Base-by-base conservation (phyloP, 2,888 invertebrate species). In the Rapana venosa region DNA sequence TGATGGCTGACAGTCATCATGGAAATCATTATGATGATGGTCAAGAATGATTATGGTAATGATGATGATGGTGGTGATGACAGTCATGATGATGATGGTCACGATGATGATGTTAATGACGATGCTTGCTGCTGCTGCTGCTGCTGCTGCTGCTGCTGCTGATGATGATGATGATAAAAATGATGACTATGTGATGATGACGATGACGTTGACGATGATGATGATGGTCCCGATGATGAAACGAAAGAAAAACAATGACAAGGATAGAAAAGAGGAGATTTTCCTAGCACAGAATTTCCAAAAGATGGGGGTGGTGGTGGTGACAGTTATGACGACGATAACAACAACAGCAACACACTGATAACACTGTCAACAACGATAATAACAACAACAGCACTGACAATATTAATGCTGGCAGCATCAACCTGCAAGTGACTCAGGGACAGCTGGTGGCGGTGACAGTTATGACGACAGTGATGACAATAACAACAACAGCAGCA, bases 11-110 rank as follows among this genome's bases (percentile, higher is more conserved):
- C 26, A 84, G 22, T 30, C 22, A 22, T 36, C 30, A 58, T 61
- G 58, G n/a, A 17, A 30, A 85, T 61, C 58, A 58, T 30, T 58
- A 58, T 58, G 85, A 58, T n/a, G 85, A 85, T 58, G 56, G 85
- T 58, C n/a, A 30, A 85, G n/a, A 30, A 85, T n/a, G 85, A 30
- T 30, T 58, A n/a, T n/a, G 66, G 66, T 66, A 66, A 87, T 66
- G 35, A 66, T 47, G 86, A 35, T 35, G 66, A 66, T 26, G 35
- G 66, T 32, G 86, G 66, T 84, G 84, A 58, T 30, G 58, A 58
- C 58, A 47, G 22, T 47, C 47, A 83, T 30, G 77, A 77, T 30
- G 77, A n/a, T 30, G 30, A 11, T n/a, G 30, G 30, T 30, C 17
- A 11, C n/a, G 77, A n/a, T n/a, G 77, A n/a, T 30, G 77, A 77